phyloP scores from a whole-genome alignment of 2,888 invertebrate genomes.

The Nomada goodeniana region DNA sequence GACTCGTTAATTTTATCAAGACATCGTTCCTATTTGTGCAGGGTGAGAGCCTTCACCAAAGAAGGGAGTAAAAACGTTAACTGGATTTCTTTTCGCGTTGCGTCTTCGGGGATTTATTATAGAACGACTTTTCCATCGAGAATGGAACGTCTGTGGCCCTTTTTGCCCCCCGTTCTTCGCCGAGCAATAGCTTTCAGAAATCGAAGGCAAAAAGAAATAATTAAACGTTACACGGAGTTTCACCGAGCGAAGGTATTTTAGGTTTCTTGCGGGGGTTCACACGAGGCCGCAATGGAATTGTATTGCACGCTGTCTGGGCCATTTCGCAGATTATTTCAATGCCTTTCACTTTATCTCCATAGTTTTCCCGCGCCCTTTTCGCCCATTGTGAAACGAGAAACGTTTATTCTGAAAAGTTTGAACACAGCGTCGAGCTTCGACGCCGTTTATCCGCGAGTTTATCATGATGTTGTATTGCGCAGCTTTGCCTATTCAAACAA shows the following conservation, averaged over 20 bases:
- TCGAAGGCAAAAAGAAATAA: not conserved
- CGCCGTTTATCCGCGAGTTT: conserved; percentile 45
- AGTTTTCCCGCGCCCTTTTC: not conserved
- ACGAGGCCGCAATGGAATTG: conserved; percentile 12
- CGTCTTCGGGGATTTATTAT: conserved; percentile 26
- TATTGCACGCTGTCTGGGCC: not conserved
- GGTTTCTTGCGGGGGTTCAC: conserved; percentile 41
- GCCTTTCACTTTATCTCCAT: not conserved
- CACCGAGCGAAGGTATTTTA: conserved; percentile 18
- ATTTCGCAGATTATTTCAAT: not conserved
- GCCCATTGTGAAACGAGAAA: conserved; percentile 6
- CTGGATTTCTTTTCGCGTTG: conserved; percentile 31
- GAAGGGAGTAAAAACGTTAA: conserved; percentile 37
- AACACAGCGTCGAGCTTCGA: conserved; percentile 19
- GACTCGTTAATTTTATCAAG: conserved; percentile 37
- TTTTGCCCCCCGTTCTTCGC: not conserved
- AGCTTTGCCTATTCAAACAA: conserved; percentile 44
- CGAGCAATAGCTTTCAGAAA: not conserved
- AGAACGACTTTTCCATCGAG: not conserved
- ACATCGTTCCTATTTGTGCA: conserved; percentile 7
- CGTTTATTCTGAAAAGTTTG: conserved; percentile 21
- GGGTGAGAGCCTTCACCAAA: not conserved
- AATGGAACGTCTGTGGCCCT: conserved; percentile 17
- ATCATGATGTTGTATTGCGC: conserved; percentile 38
- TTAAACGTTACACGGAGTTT: conserved; percentile 37